A percentile compares a stretch with the other conserved stretches of the same genome.
Conservation (phyloP, 2,797 vertebrate species). For the Thunnus albacares region DNA sequence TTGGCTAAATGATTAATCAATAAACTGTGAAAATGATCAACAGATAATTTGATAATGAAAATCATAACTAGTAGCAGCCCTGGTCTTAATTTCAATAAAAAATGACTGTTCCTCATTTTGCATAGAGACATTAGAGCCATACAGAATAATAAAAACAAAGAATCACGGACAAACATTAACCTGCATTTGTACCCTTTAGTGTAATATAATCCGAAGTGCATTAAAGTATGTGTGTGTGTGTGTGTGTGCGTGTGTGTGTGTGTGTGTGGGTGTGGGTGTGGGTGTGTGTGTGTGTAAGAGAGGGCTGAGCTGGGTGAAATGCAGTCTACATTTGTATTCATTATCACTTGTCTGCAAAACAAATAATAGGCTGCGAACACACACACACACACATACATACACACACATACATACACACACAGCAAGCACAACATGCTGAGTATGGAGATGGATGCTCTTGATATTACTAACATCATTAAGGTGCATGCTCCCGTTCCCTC, state of each 20-base stretch:
- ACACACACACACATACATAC: not conserved
- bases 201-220: slow-evolving; percentile 38
- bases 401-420: slow-evolving; percentile 30
- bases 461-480: slow-evolving; percentile 72
- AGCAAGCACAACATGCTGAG: slow-evolving; percentile 50
- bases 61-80: not conserved
- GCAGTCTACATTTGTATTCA: slow-evolving; percentile 77
- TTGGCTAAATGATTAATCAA: not conserved
- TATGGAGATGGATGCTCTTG: slow-evolving; percentile 62
- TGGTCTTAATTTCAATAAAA: slow-evolving; percentile 19
- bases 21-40: not conserved
- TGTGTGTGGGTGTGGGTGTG: slow-evolving; percentile 1
- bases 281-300: not conserved
- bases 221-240: not conserved
- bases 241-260: not conserved
- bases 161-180: slow-evolving; percentile 32
- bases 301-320: slow-evolving; percentile 56
- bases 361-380: slow-evolving; percentile 56
- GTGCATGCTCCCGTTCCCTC: slow-evolving; percentile 8
- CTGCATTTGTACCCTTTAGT: slow-evolving; percentile 25
- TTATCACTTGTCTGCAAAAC: slow-evolving; percentile 70
- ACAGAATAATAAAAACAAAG: slow-evolving; percentile 36
- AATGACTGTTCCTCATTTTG: slow-evolving; percentile 4
- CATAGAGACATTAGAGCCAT: slow-evolving; percentile 6
- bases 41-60: not conserved